Percentiles rank a stretch among this genome's conserved stretches.
These are phyloP conservation scores for Rhorus exstirpatorius DNA, from an alignment of 2,888 invertebrate species.

Conservation along the genomic window DNA sequence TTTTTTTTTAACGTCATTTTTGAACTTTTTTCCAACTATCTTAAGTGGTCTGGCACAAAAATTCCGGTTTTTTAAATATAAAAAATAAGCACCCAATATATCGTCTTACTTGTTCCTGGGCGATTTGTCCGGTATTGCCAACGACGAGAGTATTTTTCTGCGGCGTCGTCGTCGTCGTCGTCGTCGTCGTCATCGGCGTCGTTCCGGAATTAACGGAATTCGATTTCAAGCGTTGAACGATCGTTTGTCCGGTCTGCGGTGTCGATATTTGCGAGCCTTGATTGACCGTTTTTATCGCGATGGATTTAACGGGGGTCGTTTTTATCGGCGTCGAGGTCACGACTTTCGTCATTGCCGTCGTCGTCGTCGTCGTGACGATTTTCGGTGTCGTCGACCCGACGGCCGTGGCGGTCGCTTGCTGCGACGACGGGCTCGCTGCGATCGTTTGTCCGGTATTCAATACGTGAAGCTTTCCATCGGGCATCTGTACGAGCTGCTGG, in stretches of 20 bases:
- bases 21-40: too few relatives aligned
- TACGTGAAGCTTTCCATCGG: conserved; percentile 97
- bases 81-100: neutral
- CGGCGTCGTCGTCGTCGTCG: conserved; percentile 75
- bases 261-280: conserved; percentile 69
- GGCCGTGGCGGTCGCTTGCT: conserved; percentile 61
- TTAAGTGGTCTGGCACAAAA: too few relatives aligned
- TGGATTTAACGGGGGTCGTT: conserved; percentile 68
- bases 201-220: conserved; percentile 73
- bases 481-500: conserved; percentile 96
- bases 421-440: conserved; percentile 84
- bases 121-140: conserved; percentile 82
- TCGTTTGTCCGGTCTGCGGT: conserved; percentile 75
- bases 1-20: too few relatives aligned
- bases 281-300: conserved; percentile 80
- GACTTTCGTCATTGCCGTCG: conserved; percentile 65
- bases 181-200: conserved; percentile 73
- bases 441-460: conserved; percentile 89
- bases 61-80: too few relatives aligned
- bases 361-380: conserved; percentile 74
- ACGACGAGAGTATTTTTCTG: conserved; percentile 82
- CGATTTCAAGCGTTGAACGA: conserved; percentile 77
- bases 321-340: conserved; percentile 21
- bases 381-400: conserved; percentile 72
- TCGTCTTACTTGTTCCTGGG: conserved; percentile 70